Evolutionary conservation across 2,797 vertebrate genomes (phyloP).

Genomic region (Oreortyx pictus): DNA sequence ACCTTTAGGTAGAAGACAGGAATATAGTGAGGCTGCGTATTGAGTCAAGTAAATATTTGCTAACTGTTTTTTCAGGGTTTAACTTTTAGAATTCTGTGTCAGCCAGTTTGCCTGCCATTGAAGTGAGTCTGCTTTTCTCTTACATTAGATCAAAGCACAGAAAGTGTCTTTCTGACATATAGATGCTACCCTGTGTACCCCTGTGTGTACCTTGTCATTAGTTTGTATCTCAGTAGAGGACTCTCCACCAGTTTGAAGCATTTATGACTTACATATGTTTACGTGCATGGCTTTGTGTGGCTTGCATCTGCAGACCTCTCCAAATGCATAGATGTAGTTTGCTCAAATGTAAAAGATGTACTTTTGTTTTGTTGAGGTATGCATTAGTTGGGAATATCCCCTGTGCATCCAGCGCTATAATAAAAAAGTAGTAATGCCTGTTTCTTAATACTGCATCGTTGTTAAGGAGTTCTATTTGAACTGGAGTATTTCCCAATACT

Average conservation of each 20-base stretch:
- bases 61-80: accelerated
- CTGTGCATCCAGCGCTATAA: too few species aligned
- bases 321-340: too few species aligned
- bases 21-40: not conserved
- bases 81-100: not conserved
- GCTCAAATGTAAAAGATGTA: too few species aligned
- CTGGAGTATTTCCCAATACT: not conserved
- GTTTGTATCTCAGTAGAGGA: not conserved
- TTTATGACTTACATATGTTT: not conserved
- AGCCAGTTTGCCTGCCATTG: accelerated
- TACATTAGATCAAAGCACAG: not conserved
- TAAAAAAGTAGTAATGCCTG: too few species aligned
- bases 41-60: not conserved
- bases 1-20: not conserved
- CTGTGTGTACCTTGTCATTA: not conserved
- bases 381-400: too few species aligned
- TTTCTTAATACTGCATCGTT: too few species aligned
- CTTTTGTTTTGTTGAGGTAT: too few species aligned
- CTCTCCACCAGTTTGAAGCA: not conserved
- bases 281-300: not conserved
- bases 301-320: too few species aligned
- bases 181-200: not conserved
- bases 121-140: not conserved
- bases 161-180: not conserved
- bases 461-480: too few species aligned